Evolutionary conservation across 2,797 vertebrate species (phyloP).

Genomic region (Esox masquinongy): DNA sequence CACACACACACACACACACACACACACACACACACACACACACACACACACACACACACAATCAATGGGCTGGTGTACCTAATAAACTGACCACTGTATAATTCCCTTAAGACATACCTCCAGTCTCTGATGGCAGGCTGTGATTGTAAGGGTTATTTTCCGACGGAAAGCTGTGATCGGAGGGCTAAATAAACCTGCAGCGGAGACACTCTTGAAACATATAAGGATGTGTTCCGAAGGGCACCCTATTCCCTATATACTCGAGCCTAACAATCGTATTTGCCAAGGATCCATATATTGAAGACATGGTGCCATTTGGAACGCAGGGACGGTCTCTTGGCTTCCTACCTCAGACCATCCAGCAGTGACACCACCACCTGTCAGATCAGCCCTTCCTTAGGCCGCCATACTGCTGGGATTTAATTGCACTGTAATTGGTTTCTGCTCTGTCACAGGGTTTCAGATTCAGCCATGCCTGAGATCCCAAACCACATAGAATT

Average conservation of each 20-base stretch:
- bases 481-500: no score
- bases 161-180: no score
- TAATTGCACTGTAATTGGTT: no score
- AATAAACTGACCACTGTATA: no score
- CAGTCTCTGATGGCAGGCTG: no score
- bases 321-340: not conserved
- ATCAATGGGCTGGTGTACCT: not conserved
- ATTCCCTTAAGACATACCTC: no score
- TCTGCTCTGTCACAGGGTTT: no score
- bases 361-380: not conserved
- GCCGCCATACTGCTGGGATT: no score
- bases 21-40: not conserved
- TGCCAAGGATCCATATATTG: not conserved
- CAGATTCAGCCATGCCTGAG: no score
- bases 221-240: not conserved
- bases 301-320: not conserved
- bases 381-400: no score
- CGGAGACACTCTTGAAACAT: not conserved
- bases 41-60: constrained; percentile 1
- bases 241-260: not conserved
- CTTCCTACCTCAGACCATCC: not conserved
- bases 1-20: constrained; percentile 6
- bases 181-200: not conserved
- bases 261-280: not conserved
- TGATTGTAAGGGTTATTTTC: no score